A percentile compares a stretch with the other conserved stretches of the same genome.
phyloP scores from a whole-genome alignment of 2,797 vertebrate species.

The Notamacropus eugenii region DNA sequence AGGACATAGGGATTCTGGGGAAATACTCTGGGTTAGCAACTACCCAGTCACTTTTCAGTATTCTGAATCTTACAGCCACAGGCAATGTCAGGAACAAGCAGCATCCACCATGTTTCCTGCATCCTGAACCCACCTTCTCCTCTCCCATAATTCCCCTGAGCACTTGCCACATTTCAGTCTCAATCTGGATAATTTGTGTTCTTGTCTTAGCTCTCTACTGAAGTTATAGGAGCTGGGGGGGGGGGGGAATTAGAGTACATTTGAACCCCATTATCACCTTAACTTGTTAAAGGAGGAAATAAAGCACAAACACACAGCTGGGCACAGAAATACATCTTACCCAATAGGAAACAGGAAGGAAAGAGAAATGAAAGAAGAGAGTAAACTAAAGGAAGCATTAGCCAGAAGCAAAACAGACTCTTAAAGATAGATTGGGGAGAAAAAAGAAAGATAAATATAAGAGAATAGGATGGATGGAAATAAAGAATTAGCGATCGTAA shows the following conservation, averaged over 20 bases:
- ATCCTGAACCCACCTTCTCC: no score
- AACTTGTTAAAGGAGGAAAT: not conserved
- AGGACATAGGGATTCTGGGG: not conserved
- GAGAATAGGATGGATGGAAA: not conserved
- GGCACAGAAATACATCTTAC: not conserved
- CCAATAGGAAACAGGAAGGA: not conserved
- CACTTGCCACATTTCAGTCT: not conserved
- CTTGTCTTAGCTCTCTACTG: not conserved
- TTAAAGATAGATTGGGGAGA: not conserved
- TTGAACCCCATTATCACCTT: not conserved
- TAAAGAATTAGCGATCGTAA: not conserved
- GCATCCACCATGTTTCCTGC: no score
- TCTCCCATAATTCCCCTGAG: not conserved
- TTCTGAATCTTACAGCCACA: not conserved
- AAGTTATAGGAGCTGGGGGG: not conserved
- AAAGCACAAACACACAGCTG: not conserved
- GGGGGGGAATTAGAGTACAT: not conserved
- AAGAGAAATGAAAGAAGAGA: not conserved
- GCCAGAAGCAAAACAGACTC: not conserved
- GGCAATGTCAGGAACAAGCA: no score
- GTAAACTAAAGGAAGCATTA: not conserved
- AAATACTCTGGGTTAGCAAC: not conserved
- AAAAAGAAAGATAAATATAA: not conserved
- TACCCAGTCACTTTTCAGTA: not conserved
- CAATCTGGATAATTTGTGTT: not conserved